These are phyloP conservation scores for Saguinus imperator DNA, from an alignment of 2,113 vertebrate genomes.

Conservation along the genomic window DNA sequence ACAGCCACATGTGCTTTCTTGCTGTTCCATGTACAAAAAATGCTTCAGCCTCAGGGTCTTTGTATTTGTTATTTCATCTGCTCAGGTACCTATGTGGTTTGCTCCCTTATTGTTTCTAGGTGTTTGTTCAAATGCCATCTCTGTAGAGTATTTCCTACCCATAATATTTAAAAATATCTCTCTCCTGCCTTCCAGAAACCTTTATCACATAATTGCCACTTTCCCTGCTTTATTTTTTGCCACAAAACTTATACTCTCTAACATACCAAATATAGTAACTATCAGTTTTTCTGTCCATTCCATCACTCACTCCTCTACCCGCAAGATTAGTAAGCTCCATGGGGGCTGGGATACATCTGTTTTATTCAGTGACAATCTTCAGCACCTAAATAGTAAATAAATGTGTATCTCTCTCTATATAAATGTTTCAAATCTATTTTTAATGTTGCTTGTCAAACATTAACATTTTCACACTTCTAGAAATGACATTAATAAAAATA, in stretches of 20 bases:
- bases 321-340: background rate
- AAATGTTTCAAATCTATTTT: constrained; percentile 26
- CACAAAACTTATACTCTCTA: background rate
- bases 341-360: background rate
- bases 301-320: background rate
- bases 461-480: background rate
- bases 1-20: background rate
- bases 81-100: background rate
- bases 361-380: constrained; percentile 21
- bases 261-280: background rate
- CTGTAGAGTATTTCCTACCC: background rate
- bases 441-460: background rate
- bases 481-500: constrained; percentile 28
- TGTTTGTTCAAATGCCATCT: constrained; percentile 25
- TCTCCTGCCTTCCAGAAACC: background rate
- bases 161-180: background rate
- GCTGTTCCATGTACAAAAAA: background rate
- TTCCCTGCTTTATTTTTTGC: background rate
- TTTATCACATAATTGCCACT: background rate
- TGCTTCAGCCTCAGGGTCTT: background rate
- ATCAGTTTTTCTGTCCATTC: background rate
- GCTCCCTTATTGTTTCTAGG: background rate
- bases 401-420: background rate
- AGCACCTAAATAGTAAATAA: background rate
- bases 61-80: background rate